Evolutionary conservation across 2,113 vertebrate species (phyloP).

Genomic region (Chaenocephalus aceratus): DNA sequence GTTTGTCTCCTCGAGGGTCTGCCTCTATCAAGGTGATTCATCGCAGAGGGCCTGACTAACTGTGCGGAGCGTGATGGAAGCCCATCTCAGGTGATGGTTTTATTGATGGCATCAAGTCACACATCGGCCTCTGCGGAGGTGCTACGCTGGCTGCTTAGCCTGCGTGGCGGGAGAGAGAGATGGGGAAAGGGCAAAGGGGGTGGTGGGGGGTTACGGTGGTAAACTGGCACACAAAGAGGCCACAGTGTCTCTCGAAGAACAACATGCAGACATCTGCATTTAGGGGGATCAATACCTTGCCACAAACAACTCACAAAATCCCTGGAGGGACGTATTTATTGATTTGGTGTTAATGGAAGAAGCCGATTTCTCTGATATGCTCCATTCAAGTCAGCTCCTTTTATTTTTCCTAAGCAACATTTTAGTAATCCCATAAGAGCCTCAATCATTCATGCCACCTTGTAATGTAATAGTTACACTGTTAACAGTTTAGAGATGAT

Average conservation of each 20-base stretch:
- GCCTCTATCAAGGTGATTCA: conserved; percentile 69
- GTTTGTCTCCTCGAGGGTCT: conserved; percentile 75
- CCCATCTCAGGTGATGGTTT: conserved; percentile 75
- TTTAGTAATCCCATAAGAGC: conserved; percentile 31
- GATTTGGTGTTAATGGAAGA: conserved; percentile 76
- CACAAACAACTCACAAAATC: conserved; percentile 66
- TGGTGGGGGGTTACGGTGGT: not conserved
- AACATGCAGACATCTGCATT: conserved; percentile 81
- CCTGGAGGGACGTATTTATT: conserved; percentile 69
- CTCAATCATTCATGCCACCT: conserved; percentile 5
- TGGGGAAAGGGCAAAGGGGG: conserved; percentile 26
- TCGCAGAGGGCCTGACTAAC: conserved; percentile 47
- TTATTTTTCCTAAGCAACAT: conserved; percentile 38
- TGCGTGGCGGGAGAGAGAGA: conserved; percentile 40
- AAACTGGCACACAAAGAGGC: conserved; percentile 59
- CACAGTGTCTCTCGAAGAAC: conserved; percentile 61
- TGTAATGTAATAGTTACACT: conserved; percentile 22
- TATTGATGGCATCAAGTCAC: conserved; percentile 87
- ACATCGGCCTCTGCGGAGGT: conserved; percentile 78
- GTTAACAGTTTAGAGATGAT: not conserved
- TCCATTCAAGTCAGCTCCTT: conserved; percentile 31
- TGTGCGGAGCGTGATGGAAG: conserved; percentile 56
- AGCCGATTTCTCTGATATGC: conserved; percentile 54
- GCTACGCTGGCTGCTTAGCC: conserved; percentile 62
- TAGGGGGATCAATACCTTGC: conserved; percentile 78